phyloP scores from a whole-genome alignment of 2,888 invertebrate genomes.

The Ornithoptera alexandrae region DNA sequence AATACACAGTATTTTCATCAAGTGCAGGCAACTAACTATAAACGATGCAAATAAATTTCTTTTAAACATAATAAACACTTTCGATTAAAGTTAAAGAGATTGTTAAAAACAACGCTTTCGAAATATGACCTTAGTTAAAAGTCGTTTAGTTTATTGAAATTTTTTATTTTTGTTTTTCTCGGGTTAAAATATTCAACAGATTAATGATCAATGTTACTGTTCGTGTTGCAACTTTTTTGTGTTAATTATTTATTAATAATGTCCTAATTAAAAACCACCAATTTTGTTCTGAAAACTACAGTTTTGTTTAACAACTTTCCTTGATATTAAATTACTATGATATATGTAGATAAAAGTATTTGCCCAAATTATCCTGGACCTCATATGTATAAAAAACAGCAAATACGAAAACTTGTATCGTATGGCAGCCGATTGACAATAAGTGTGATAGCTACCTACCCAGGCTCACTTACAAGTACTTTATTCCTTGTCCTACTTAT shows the following conservation, averaged over 20 bases:
- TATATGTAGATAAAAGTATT: too few species aligned
- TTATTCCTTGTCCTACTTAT: too few species aligned
- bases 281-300: background rate
- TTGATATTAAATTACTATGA: too few species aligned
- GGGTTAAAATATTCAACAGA: constrained; percentile 15
- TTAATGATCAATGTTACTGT: constrained; percentile 9
- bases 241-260: background rate
- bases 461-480: too few species aligned
- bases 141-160: constrained; percentile 15
- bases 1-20: too few species aligned
- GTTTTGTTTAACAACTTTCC: background rate
- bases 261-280: background rate
- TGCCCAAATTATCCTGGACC: too few species aligned
- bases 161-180: constrained; percentile 5
- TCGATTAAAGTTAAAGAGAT: constrained; percentile 11
- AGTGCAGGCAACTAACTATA: background rate
- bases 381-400: too few species aligned
- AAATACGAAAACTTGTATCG: too few species aligned
- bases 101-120: constrained; percentile 16
- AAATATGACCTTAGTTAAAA: constrained; percentile 18
- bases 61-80: constrained; percentile 1
- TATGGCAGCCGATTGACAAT: too few species aligned
- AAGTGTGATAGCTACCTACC: too few species aligned
- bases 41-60: background rate
- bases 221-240: background rate